A percentile compares a stretch with the other conserved stretches of the same genome.
Conservation (phyloP, 2,888 invertebrate species). For the Sclerodermus sp. region DNA sequence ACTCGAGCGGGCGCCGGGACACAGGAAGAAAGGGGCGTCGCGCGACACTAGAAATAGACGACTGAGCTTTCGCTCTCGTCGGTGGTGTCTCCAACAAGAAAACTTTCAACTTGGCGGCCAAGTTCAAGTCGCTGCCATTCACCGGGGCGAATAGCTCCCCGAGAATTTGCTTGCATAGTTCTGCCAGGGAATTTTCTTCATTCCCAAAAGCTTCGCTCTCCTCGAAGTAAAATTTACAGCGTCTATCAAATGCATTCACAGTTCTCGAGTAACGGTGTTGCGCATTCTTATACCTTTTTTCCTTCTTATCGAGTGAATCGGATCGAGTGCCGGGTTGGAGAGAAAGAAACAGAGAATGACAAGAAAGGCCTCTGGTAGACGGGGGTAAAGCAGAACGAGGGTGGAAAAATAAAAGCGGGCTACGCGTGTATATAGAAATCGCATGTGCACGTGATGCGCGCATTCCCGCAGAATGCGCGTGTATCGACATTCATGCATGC, state of each 20-base stretch:
- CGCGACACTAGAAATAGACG: conserved; percentile 50
- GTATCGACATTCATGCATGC: neutral
- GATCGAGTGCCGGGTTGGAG: no score
- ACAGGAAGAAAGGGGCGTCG: conserved; percentile 43
- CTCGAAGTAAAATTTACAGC: no score
- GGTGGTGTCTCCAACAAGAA: conserved; percentile 46
- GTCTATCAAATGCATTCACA: no score
- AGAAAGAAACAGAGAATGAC: no score
- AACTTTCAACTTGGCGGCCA: conserved; percentile 52
- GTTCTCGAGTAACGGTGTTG: no score
- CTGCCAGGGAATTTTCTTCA: no score
- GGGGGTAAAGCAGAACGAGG: no score
- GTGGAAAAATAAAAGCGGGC: no score
- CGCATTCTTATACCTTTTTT: no score
- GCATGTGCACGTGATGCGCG: neutral
- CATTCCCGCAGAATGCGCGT: neutral
- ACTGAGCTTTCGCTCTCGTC: conserved; percentile 51
- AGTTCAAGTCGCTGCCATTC: conserved; percentile 48
- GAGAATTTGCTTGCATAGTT: neutral
- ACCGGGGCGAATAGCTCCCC: conserved; percentile 10
- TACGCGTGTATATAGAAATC: neutral
- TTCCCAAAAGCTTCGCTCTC: no score
- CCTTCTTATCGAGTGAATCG: no score
- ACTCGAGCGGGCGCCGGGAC: conserved; percentile 33
- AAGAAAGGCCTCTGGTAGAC: no score